Base-by-base conservation (phyloP, 2,888 invertebrate species). In the Crocallis elinguaria region DNA sequence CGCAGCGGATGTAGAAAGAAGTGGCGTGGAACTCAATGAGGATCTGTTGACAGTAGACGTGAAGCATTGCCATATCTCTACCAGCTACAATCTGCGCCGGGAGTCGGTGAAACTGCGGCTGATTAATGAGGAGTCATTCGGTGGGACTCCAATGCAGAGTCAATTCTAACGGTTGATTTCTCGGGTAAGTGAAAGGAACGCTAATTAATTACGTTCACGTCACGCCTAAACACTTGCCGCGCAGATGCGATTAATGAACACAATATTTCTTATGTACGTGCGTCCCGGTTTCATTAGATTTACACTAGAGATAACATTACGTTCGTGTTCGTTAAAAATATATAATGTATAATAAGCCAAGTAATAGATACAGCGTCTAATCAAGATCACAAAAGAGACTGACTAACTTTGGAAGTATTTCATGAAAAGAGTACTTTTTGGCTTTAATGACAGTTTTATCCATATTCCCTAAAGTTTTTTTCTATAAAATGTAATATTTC, bases 1-100 rank as follows among this genome's bases (percentile, higher is more conserved):
- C 8, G 93, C 94, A 0, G 93, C 93, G 17, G 93, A 93, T 53
- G 94, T 94, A 49, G 93, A 93, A 68, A 92, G 80, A 59, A 86
- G 93, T 60, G 92, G 93, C 3, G 92, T 90, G 42, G 91, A 91
- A 61, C 60, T 91, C 49, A 81, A 91, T 45, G 90, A 91, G 56
- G 91, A 90, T 44, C 69, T 91, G 32, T 54, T 91, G 52, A 87
- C 71, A 0, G 85, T 89, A 3, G 91, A 91, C 37, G 91, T 91
- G 55, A 91, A 91, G 60, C 91, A 91, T 62, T 91, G 91, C 57
- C 91, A 91, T 50, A 90, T 91, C 52, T 91, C 91, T 3, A 91
- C 91, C 8, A 91, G 91, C 53, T 91, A 91, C 62, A 91, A 91
- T 64, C 68, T 90, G 41, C 75, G 91, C 45, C 70, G 91, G 43